phyloP scores from a whole-genome alignment of 2,888 invertebrate genomes.

The Galerucella pusilla region DNA sequence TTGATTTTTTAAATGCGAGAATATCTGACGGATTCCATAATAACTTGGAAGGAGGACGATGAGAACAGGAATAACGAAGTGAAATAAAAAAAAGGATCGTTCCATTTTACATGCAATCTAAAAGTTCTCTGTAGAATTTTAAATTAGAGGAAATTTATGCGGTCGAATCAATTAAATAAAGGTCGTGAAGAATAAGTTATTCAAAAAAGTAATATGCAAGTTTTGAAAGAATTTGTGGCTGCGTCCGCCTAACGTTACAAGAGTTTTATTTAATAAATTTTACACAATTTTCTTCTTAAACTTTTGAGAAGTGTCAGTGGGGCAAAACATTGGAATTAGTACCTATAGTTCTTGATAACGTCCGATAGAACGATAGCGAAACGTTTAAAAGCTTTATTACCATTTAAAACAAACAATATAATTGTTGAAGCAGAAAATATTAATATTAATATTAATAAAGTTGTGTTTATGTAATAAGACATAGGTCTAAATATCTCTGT shows the following conservation, averaged over 20 bases:
- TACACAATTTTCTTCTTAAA: too few species aligned
- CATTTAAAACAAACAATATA: too few species aligned
- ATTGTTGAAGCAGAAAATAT: too few species aligned
- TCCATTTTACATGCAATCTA: constrained; percentile 7
- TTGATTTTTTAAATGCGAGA: constrained; percentile 2
- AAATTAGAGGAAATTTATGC: background rate
- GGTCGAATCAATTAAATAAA: constrained; percentile 1
- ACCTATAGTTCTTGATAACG: too few species aligned
- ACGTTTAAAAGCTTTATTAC: too few species aligned
- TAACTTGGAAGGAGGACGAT: background rate
- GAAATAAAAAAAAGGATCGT: constrained; percentile 9
- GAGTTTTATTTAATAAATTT: too few species aligned
- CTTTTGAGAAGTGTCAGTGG: too few species aligned
- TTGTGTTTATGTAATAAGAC: too few species aligned
- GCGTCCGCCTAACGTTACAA: background rate
- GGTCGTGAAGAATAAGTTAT: background rate
- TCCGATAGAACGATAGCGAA: too few species aligned
- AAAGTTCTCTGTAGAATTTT: constrained; percentile 8
- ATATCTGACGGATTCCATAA: constrained; percentile 1
- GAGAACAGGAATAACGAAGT: constrained; percentile 6
- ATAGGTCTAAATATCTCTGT: too few species aligned
- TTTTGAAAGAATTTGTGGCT: background rate
- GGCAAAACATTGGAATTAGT: too few species aligned
- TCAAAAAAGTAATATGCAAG: background rate
- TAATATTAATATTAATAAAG: too few species aligned